Percentiles rank a stretch among this genome's conserved stretches.
Conservation (phyloP, 2,888 invertebrate genomes). For the Acleris holmiana region DNA sequence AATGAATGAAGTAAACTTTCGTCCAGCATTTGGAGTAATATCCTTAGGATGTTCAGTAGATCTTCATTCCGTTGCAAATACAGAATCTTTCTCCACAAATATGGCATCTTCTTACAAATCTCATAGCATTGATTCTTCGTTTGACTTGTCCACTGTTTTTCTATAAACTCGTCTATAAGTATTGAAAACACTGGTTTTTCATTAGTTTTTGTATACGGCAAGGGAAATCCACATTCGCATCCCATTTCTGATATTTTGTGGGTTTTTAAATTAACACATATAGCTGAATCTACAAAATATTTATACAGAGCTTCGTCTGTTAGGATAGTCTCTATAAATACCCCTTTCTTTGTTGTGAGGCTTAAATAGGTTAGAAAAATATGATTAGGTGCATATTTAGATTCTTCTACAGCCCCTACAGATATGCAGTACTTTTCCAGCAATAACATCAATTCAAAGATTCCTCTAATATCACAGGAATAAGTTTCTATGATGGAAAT, state of each 20-base stretch:
- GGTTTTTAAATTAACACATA: constrained; percentile 79
- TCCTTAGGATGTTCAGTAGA: constrained; percentile 78
- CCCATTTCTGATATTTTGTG: constrained; percentile 69
- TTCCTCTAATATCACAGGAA: constrained; percentile 77
- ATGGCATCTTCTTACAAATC: constrained; percentile 85
- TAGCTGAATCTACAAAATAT: constrained; percentile 84
- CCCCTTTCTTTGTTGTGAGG: constrained; percentile 53
- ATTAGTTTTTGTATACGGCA: constrained; percentile 76
- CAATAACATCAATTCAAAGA: constrained; percentile 68
- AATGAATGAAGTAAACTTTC: constrained; percentile 81
- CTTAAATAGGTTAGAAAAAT: constrained; percentile 74
- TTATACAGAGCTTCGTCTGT: constrained; percentile 72
- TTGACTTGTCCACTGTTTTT: constrained; percentile 73
- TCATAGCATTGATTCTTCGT: constrained; percentile 75
- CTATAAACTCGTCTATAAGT: constrained; percentile 83
- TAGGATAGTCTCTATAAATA: constrained; percentile 63
- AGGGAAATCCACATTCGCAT: constrained; percentile 86
- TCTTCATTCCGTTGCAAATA: constrained; percentile 76
- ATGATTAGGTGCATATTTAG: constrained; percentile 69
- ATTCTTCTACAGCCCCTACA: constrained; percentile 68
- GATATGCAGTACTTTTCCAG: constrained; percentile 73
- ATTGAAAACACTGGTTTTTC: constrained; percentile 78
- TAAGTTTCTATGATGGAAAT: constrained; percentile 68
- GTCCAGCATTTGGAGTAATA: constrained; percentile 86
- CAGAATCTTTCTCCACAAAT: constrained; percentile 85